Evolutionary conservation across 1,140 invertebrate species (phyloP), one percentile per base, ranked within the genome.

Genomic region (Zaprionus tsacasi): DNA sequence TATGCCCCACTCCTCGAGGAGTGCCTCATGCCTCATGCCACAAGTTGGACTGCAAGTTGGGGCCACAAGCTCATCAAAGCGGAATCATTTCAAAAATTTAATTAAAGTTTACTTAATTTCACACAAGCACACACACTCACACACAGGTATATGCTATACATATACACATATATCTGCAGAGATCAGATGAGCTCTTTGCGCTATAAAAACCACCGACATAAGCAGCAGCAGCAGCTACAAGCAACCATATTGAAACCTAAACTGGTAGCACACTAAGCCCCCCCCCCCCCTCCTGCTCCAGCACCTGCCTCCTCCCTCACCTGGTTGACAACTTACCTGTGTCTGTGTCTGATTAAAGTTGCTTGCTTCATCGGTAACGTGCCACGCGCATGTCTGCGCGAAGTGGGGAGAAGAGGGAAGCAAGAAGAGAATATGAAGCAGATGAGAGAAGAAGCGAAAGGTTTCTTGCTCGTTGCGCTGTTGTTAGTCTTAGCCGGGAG

Each of bases 311-410:
- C 10, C 15, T 56, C 36, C 33, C 11, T 25, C 2, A 25, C 17
- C 45, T 21, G 48, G 83, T 75, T 88, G 83, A 78, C 85, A 89
- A 89, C 85, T 88, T 77, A 88, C 83, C 85, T 87, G 83, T 78
- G 82, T 78, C 82, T 87, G 85, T 82, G 74, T 89, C 80, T 80
- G 83, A 83, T 83, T 81, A 88, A 88, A 89, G 83, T 88, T 66
- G 77, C 68, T 78, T 83, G 83, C 85, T 83, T 88, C 83, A 88
- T 88, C 81, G 85, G 85, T 81, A 85, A 89, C 81, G 83, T 88
- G 85, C 85, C 85, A 65, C 73, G 80, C 83, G 80, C 83, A 87
- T 87, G 85, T 87, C 83, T 87, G 71, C 43, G 75, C 71, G 76
- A 66, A 68, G 78, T 38, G 65, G 61, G 45, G 55, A 56, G 56